phyloP scores from a whole-genome alignment of 1,140 invertebrate genomes.

The Plodia interpunctella region DNA sequence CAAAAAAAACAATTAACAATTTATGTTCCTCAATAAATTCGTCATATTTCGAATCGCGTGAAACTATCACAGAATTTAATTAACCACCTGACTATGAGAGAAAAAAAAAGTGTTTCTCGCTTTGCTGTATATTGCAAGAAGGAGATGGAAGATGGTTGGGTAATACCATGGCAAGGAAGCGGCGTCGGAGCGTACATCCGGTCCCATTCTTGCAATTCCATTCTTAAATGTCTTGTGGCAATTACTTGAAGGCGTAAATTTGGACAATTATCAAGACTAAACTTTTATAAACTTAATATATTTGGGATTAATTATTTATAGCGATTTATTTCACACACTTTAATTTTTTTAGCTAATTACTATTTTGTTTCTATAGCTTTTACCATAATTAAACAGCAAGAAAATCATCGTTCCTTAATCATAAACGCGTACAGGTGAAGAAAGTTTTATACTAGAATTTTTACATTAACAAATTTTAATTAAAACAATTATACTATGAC shows the following conservation, averaged over 20 bases:
- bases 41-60: conserved; percentile 38
- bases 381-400: no score
- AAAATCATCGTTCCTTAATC: no score
- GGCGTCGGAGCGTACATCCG: conserved; percentile 51
- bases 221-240: conserved; percentile 35
- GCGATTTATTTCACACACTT: no score
- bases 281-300: no score
- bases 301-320: no score
- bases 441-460: no score
- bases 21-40: conserved; percentile 41
- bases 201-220: conserved; percentile 26
- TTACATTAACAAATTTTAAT: no score
- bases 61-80: conserved; percentile 57
- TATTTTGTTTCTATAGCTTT: no score
- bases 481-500: no score
- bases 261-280: no score
- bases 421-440: no score
- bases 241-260: conserved; percentile 35
- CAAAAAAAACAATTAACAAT: conserved; percentile 20
- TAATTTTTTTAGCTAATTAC: no score
- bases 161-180: conserved; percentile 30
- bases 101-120: conserved; percentile 30
- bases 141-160: not conserved
- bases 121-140: not conserved
- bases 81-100: conserved; percentile 47